Base-by-base conservation (phyloP, 2,888 invertebrate species). In the Dastarcus helophoroides region DNA sequence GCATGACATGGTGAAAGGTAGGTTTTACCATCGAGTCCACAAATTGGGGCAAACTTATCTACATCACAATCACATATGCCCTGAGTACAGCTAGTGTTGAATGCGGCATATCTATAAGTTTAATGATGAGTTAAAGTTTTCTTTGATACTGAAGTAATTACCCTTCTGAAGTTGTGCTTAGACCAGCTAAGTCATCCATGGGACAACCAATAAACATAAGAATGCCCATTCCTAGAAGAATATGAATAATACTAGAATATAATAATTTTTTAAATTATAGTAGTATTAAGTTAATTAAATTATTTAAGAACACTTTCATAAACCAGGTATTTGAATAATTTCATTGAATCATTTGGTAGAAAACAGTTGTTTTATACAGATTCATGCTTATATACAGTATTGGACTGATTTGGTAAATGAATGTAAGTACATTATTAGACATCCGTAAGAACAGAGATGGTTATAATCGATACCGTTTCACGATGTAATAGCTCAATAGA, bases 1-100 rank as follows among this genome's bases (percentile, higher is more conserved):
- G 90, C 89, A 54, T 88, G 83, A 58, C 91, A 91, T 26, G 89
- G 81, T 11, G 89, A 88, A 49, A 85, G 75, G 56, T 89, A 90
- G 3, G 88, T 89, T 52, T 67, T 73, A 5, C 80, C 76, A 53
- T 88, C 83, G 53, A 73, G 68, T 27, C 86, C 85, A 53, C 91
- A 91, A 29, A 90, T 78, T 2, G 90, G 89, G 38, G 77, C 76
- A 58, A 85, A 89, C 43, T 79, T 76, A 41, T 76, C 76, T 40
- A 69, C 68, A 55, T 77, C 76, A 57, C 89, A 89, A 46, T 71
- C 68, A 52, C 89, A 89, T 11, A 64, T 51, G 26, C 66, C 67
- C 17, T 64, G 51, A 44, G 77, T 76, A 59, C 88, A 88, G 12
- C 67, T 68, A 19, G 72, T 70, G 46, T 68, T 63, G 17, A 54